A percentile compares a stretch with the other conserved stretches of the same genome.
Conservation (phyloP, 1,140 invertebrate species). For the Drosophila paulistorum region DNA sequence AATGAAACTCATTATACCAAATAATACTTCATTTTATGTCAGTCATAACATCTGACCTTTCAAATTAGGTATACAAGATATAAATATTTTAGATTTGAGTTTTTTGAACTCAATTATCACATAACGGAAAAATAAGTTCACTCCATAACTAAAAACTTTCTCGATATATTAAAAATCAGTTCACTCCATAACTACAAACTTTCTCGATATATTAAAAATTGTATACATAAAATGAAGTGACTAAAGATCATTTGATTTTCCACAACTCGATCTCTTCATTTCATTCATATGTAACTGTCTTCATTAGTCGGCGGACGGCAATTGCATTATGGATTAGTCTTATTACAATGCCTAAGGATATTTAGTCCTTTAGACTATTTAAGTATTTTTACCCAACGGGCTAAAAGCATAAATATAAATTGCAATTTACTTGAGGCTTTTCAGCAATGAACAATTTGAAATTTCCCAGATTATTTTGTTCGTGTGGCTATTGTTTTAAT, state of each 20-base stretch:
- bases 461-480: slow-evolving; percentile 9
- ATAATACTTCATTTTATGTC: no score
- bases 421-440: slow-evolving; percentile 51
- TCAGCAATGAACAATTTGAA: slow-evolving; percentile 29
- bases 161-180: no score
- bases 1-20: no score
- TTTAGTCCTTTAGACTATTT: slow-evolving; percentile 35
- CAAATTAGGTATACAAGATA: no score
- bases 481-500: slow-evolving; percentile 10
- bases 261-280: background rate
- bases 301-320: slow-evolving; percentile 24
- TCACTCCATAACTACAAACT: no score
- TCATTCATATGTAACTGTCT: slow-evolving; percentile 10
- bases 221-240: background rate
- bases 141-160: no score
- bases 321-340: slow-evolving; percentile 54
- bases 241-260: slow-evolving; percentile 17
- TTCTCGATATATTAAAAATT: no score
- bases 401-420: no score
- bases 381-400: slow-evolving; percentile 31
- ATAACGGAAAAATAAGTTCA: no score
- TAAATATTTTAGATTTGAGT: no score
- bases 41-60: no score
- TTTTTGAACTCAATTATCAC: no score
- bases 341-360: slow-evolving; percentile 53